Evolutionary conservation across 2,888 invertebrate genomes (phyloP).

Genomic region (Penaeus monodon): DNA sequence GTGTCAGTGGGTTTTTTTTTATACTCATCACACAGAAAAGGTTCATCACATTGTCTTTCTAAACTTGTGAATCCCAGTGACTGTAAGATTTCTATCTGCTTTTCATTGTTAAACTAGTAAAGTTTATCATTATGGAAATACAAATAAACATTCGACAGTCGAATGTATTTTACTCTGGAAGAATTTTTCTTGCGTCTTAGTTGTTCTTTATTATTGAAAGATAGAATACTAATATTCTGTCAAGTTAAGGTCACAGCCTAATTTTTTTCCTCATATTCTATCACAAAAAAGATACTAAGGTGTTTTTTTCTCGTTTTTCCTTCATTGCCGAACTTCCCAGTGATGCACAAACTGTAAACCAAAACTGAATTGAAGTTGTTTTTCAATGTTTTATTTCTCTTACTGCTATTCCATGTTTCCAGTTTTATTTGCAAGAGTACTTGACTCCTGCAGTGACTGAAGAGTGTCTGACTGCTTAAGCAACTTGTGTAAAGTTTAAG

Average conservation of each 20-base stretch:
- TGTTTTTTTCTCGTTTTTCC: no score
- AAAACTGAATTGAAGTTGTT: conserved; percentile 3
- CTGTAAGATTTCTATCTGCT: conserved; percentile 16
- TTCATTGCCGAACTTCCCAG: not conserved
- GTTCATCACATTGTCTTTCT: conserved; percentile 3
- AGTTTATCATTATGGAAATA: not conserved
- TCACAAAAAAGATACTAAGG: no score
- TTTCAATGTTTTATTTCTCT: conserved; percentile 6
- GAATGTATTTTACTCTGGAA: conserved; percentile 20
- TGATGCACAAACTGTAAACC: conserved; percentile 27
- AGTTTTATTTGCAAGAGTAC: no score
- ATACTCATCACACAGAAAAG: not conserved
- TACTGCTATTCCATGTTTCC: conserved; percentile 7
- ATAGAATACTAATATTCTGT: no score
- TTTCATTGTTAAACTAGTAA: conserved; percentile 14
- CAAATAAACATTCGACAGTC: conserved; percentile 2
- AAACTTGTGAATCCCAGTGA: not conserved
- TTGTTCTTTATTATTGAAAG: no score
- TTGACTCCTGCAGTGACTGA: no score
- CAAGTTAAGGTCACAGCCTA: no score
- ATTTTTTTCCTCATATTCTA: no score
- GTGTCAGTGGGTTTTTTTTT: conserved; percentile 9
- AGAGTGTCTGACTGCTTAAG: no score
- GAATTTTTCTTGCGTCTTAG: no score
- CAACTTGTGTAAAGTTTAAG: no score